phyloP scores from a whole-genome alignment of 2,797 vertebrate genomes.

The Balearica regulorum region DNA sequence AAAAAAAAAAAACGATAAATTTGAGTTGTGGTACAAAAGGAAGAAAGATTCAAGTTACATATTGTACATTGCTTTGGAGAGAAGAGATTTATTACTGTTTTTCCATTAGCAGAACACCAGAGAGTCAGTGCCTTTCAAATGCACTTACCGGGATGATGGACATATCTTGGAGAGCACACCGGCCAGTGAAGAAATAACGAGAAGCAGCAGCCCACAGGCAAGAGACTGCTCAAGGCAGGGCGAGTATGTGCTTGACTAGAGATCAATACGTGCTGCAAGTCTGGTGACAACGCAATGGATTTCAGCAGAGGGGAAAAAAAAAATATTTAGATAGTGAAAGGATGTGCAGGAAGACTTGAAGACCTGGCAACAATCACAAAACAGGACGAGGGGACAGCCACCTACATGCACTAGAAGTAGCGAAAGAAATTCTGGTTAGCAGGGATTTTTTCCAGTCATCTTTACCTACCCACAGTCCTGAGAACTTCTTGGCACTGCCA shows the following conservation, averaged over 20 bases:
- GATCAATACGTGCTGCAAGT: conserved; percentile 38
- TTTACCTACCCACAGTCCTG: neutral
- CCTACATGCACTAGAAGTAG: neutral
- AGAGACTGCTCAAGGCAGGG: conserved; percentile 23
- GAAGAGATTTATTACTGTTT: neutral
- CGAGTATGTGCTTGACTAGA: conserved; percentile 38
- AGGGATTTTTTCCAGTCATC: neutral
- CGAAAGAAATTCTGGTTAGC: neutral
- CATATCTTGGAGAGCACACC: conserved; percentile 42
- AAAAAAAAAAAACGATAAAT: neutral
- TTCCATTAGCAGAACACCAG: neutral
- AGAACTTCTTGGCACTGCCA: neutral
- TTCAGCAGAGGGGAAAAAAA: neutral
- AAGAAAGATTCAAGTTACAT: neutral
- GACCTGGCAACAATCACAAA: neutral
- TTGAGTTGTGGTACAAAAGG: neutral
- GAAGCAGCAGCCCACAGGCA: conserved; percentile 51
- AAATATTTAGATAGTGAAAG: neutral
- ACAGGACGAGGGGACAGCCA: neutral
- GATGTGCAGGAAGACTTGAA: neutral
- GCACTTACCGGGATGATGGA: conserved; percentile 53
- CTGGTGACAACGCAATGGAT: conserved; percentile 18
- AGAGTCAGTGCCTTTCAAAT: conserved; percentile 54
- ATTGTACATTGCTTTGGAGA: neutral
- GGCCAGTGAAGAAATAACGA: conserved; percentile 54